Evolutionary conservation across 2,113 vertebrate genomes (phyloP).

Genomic region (Ceyx melanurus): DNA sequence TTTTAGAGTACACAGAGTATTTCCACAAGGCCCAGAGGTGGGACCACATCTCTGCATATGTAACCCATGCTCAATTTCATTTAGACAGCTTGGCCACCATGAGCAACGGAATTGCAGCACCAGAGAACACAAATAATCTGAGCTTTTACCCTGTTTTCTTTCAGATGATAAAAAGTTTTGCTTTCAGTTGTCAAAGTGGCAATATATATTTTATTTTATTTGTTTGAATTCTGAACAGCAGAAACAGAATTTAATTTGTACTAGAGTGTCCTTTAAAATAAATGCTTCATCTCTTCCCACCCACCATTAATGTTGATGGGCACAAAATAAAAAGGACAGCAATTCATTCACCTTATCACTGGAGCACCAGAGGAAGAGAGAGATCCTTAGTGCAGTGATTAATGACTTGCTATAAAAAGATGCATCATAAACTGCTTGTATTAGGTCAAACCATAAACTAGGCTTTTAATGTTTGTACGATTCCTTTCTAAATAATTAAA

Average conservation of each 20-base stretch:
- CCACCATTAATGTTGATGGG: not conserved
- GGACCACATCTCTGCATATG: not conserved
- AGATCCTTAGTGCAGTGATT: conserved; percentile 41
- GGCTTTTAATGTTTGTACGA: conserved; percentile 42
- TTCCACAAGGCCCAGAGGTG: not conserved
- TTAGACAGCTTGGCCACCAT: not conserved
- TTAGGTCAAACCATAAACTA: conserved; percentile 54
- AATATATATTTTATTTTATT: not conserved
- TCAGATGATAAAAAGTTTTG: not conserved
- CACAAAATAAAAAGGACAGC: not conserved
- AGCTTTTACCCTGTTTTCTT: not conserved
- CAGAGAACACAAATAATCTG: not conserved
- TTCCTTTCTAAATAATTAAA: conserved; percentile 45
- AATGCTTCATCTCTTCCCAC: conserved; percentile 4
- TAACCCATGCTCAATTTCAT: not conserved
- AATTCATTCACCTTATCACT: conserved; percentile 11
- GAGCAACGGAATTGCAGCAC: not conserved
- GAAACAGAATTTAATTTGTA: conserved; percentile 15
- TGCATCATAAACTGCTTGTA: conserved; percentile 51
- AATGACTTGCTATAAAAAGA: conserved; percentile 48
- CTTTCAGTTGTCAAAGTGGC: not conserved
- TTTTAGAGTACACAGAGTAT: not conserved
- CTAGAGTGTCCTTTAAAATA: not conserved
- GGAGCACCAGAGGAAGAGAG: not conserved
- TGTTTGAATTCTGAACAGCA: not conserved